Evolutionary conservation across 2,888 invertebrate species (phyloP), one percentile per base, ranked within the genome.

Genomic region (Sphinx pinastri): DNA sequence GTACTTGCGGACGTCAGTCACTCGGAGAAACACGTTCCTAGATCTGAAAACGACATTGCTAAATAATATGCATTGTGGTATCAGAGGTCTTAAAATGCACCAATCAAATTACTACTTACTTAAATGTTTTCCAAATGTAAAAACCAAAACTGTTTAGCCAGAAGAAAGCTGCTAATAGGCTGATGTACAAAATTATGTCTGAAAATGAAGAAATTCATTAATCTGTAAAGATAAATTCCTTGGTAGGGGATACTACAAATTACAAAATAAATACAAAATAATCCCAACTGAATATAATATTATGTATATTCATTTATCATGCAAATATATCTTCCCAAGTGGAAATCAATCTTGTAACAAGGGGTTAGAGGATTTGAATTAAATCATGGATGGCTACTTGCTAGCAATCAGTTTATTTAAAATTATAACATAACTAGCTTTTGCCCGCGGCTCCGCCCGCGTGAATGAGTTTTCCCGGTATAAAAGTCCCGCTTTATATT

Each of bases 81-180:
- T 60, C 49, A 19, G 6, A 63, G 0, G 49, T 5, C 47, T 19
- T 13, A 7, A 52, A 52, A 54, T 25, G 4, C 13, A 10, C 19
- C 52, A 71, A 51, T 73, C 4, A 68, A 69, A 71, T 70, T 74
- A 81, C 68, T 78, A 87, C 94, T 92, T 91, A 96, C 96, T 95
- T 96, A 84, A 98, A 98, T 0, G 97, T 98, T 85, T 96, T 97
- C 98, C 98, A 98, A 74, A 98, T 96, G 85, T 98, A 98, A 85
- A 97, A 98, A 68, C 97, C 98, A 74, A 97, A 95, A 83, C 97
- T 97, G 78, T 97, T 98, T 4, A 98, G 90, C 98, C 98, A 98
- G 83, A 98, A 97, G 88, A 97, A 98, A 68, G 97, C 97, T 51
- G 96, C 97, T 75, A 97, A 84, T 69, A 97, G 90, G 81, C 97